Base-by-base conservation (phyloP, 2,888 invertebrate genomes). In the Cacoxenus indagator region DNA sequence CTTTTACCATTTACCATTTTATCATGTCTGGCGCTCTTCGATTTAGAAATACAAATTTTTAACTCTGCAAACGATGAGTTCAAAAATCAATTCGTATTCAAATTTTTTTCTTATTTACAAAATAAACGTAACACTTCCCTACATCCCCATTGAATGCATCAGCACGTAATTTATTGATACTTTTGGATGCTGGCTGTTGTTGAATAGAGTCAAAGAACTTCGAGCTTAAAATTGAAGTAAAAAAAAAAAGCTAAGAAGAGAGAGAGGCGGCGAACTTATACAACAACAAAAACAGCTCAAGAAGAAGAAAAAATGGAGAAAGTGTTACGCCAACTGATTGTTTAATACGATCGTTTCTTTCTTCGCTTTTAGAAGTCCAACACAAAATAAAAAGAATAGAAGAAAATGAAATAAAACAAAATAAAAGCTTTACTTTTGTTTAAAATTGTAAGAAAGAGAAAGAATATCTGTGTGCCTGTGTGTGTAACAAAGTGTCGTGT, bases 261-360 rank as follows among this genome's bases (percentile, higher is more conserved):
- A 11, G 37, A n/a, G n/a, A n/a, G n/a, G n/a, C n/a, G n/a, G n/a
- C n/a, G n/a, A n/a, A n/a, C n/a, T n/a, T n/a, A n/a, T 37, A 37
- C 14, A 37, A 37, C 2, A 37, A 8, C 8, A 37, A 11, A 37
- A 37, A 37, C 37, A 11, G 14, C 37, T 8, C 37, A 5, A 43
- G 14, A 22, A 64, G 14, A 5, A 64, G 1, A 26, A 64, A 46
- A 27, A 57, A 22, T 80, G 81, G 80, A 81, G 80, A 81, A 81
- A 81, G 80, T 81, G 80, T 81, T 81, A 81, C 82, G 80, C 82
- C 82, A 82, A 78, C 80, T 78, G 78, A 78, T 78, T 80, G 82
- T 80, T 81, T 79, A 81, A 81, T 81, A 78, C 72, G 77, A 76
- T 78, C 78, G 76, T 68, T 70, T 69, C 64, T 51, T 51, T 72